Conservation (phyloP, 1,140 invertebrate species). For the Aradophagus sp. region DNA sequence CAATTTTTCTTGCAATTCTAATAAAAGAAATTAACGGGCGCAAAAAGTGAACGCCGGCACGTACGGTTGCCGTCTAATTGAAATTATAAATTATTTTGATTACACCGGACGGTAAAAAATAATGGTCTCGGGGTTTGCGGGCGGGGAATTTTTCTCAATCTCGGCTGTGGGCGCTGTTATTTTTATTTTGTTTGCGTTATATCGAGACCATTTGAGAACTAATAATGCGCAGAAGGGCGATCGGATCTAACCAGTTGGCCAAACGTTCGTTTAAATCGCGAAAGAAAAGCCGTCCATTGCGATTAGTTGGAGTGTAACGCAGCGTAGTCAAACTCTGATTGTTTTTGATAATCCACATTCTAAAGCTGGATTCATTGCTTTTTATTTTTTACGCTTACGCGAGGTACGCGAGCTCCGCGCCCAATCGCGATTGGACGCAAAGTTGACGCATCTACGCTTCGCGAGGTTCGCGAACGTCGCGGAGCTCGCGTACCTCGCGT, state of each 20-base stretch:
- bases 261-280: conserved; percentile 48
- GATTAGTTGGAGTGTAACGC: conserved; percentile 40
- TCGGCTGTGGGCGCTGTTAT: conserved; percentile 13
- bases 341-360: too few species aligned
- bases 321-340: conserved; percentile 49
- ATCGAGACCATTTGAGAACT: conserved; percentile 44
- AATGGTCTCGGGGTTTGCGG: conserved; percentile 6
- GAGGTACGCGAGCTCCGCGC: too few species aligned
- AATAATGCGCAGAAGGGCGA: conserved; percentile 50
- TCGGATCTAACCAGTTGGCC: conserved; percentile 35
- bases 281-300: conserved; percentile 50
- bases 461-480: too few species aligned
- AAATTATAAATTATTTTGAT: too few species aligned
- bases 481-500: too few species aligned
- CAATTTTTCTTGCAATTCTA: too few species aligned
- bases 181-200: conserved; percentile 46
- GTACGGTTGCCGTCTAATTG: too few species aligned
- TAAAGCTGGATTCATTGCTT: too few species aligned
- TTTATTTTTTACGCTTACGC: too few species aligned
- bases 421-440: too few species aligned
- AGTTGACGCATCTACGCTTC: conserved; percentile 38
- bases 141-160: conserved; percentile 16
- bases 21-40: too few species aligned
- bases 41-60: too few species aligned
- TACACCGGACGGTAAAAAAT: conserved; percentile 22